phyloP scores from a whole-genome alignment of 2,113 vertebrate species.

The Amblyornis subalaris region DNA sequence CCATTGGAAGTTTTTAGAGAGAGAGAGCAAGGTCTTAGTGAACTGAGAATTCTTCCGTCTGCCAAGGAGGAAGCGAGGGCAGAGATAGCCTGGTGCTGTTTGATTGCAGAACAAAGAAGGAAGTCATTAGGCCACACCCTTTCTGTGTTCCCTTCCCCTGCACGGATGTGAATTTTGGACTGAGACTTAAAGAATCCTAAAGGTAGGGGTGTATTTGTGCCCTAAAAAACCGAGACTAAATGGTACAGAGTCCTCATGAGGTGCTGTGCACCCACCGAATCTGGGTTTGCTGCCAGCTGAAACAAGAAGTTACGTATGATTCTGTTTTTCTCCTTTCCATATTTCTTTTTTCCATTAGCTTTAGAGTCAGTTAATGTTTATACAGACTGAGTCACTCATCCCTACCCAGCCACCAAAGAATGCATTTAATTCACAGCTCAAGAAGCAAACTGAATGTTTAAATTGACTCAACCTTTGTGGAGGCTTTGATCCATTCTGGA shows the following conservation, averaged over 20 bases:
- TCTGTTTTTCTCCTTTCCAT: conserved; percentile 38
- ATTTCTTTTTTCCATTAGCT: conserved; percentile 57
- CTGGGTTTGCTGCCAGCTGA: conserved; percentile 21
- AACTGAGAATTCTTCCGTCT: not conserved
- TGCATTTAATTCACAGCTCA: conserved; percentile 63
- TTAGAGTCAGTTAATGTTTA: conserved; percentile 62
- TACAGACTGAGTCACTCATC: conserved; percentile 62
- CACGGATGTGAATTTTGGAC: not conserved
- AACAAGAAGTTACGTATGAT: not conserved
- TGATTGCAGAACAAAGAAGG: conserved; percentile 59
- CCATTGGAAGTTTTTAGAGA: not conserved
- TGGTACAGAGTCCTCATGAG: not conserved
- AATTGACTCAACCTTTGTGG: conserved; percentile 64
- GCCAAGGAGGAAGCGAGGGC: conserved; percentile 44
- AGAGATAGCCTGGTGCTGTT: conserved; percentile 24
- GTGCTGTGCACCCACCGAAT: not conserved
- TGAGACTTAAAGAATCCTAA: not conserved
- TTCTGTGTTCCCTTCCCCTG: conserved; percentile 19
- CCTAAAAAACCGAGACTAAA: not conserved
- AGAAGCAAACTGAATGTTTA: conserved; percentile 58
- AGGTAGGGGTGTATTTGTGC: not conserved
- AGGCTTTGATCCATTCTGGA: conserved; percentile 60
- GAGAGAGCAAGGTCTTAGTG: not conserved
- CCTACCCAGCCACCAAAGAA: conserved; percentile 62
- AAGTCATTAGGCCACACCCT: conserved; percentile 54